A percentile compares a stretch with the other conserved stretches of the same genome.
These are phyloP conservation scores for Poecilia wingei DNA, from an alignment of 2,797 vertebrate species.

Conservation along the genomic window DNA sequence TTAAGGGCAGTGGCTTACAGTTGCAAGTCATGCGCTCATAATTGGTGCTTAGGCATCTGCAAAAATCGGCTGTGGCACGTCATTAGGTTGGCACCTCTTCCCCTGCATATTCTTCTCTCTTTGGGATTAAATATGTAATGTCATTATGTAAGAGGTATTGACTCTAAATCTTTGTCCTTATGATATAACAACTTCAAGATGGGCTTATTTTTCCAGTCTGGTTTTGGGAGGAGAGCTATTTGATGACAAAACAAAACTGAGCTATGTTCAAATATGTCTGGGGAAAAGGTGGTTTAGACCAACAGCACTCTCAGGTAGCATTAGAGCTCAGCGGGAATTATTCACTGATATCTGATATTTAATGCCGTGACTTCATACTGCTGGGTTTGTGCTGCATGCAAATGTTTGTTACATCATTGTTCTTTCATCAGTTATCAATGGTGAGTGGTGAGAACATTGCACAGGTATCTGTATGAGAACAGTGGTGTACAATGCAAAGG, in stretches of 20 bases:
- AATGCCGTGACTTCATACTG: constrained; percentile 3
- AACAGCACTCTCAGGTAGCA: background rate
- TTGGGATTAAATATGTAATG: constrained; percentile 49
- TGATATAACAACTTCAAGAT: constrained; percentile 36
- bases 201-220: constrained; percentile 13
- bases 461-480: background rate
- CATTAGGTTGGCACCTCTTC: constrained; percentile 39
- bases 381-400: constrained; percentile 4
- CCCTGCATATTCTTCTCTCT: constrained; percentile 28
- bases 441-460: constrained; percentile 11
- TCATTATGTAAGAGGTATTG: constrained; percentile 48
- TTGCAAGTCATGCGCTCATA: constrained; percentile 12
- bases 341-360: constrained; percentile 5
- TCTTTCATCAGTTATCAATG: constrained; percentile 41
- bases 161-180: constrained; percentile 43
- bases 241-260: constrained; percentile 7
- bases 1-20: constrained; percentile 1
- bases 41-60: constrained; percentile 24
- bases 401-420: constrained; percentile 19
- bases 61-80: constrained; percentile 15
- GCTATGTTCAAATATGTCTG: background rate
- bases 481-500: background rate
- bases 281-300: background rate
- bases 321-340: background rate
- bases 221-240: background rate